Evolutionary conservation across 1,140 invertebrate genomes (phyloP).

Genomic region (Drosophila novamexicana): DNA sequence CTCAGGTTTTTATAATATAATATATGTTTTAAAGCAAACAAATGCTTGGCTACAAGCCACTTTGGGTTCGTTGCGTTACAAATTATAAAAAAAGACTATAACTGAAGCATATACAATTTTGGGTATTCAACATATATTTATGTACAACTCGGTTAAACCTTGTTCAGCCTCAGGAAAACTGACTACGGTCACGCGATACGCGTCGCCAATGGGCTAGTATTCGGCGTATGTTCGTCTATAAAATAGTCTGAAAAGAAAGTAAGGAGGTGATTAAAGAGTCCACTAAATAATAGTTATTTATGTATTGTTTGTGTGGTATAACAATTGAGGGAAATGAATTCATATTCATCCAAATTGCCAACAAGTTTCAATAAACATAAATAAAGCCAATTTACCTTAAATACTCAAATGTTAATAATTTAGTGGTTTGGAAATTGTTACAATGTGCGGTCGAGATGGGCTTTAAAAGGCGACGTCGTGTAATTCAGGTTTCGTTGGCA

Average conservation of each 20-base stretch:
- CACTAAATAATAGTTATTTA: background rate
- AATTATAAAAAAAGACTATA: constrained; percentile 21
- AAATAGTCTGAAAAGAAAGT: constrained; percentile 52
- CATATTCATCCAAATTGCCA: no score
- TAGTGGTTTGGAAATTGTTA: background rate
- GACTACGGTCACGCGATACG: constrained; percentile 24
- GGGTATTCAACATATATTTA: constrained; percentile 49
- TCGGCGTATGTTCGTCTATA: constrained; percentile 57
- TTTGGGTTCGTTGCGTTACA: constrained; percentile 62
- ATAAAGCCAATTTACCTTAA: background rate
- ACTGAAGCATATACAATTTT: background rate
- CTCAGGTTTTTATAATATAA: constrained; percentile 54
- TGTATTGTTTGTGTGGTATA: no score
- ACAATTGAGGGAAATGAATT: no score
- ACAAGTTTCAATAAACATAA: no score
- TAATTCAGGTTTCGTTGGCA: constrained; percentile 54
- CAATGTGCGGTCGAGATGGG: background rate
- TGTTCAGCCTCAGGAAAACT: constrained; percentile 74
- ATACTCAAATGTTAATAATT: background rate
- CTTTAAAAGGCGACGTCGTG: constrained; percentile 60
- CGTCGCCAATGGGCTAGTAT: background rate
- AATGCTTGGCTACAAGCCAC: constrained; percentile 62
- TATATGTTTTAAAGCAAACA: constrained; percentile 18
- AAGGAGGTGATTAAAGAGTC: background rate
- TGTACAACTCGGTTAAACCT: constrained; percentile 51